phyloP scores from a whole-genome alignment of 2,888 invertebrate species.

The Pseudanteris insignis region DNA sequence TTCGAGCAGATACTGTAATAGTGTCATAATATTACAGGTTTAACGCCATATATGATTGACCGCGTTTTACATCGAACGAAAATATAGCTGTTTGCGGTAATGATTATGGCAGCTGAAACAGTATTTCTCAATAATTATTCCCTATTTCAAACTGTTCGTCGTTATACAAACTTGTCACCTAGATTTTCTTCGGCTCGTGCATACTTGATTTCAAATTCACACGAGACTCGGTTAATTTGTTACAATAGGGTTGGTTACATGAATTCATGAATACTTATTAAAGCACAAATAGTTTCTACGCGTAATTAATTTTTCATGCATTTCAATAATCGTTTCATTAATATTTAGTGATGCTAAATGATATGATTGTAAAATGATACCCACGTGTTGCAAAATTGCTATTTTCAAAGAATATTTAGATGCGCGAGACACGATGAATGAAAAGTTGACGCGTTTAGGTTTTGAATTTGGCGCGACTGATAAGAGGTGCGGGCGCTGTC shows the following conservation, averaged over 20 bases:
- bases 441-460: too few relatives aligned
- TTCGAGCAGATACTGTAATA: slow-evolving; percentile 3
- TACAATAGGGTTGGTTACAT: too few relatives aligned
- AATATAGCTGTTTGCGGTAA: slow-evolving; percentile 14
- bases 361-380: too few relatives aligned
- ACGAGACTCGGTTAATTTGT: slow-evolving; percentile 44
- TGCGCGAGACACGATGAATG: slow-evolving; percentile 5
- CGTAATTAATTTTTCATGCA: too few relatives aligned
- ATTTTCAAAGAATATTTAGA: background rate
- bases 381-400: slow-evolving; percentile 15
- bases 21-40: slow-evolving; percentile 11
- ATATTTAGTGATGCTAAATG: too few relatives aligned
- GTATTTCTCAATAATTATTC: slow-evolving; percentile 41
- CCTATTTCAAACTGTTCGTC: too few relatives aligned
- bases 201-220: slow-evolving; percentile 35
- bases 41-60: slow-evolving; percentile 31
- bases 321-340: too few relatives aligned
- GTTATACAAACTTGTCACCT: slow-evolving; percentile 30
- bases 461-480: slow-evolving; percentile 31
- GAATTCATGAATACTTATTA: too few relatives aligned
- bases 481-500: slow-evolving; percentile 21
- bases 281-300: too few relatives aligned
- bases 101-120: slow-evolving; percentile 35
- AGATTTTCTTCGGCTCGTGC: slow-evolving; percentile 30
- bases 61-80: slow-evolving; percentile 15